Base-by-base conservation (phyloP, 1,140 invertebrate species). In the Drosophila murphyi region DNA sequence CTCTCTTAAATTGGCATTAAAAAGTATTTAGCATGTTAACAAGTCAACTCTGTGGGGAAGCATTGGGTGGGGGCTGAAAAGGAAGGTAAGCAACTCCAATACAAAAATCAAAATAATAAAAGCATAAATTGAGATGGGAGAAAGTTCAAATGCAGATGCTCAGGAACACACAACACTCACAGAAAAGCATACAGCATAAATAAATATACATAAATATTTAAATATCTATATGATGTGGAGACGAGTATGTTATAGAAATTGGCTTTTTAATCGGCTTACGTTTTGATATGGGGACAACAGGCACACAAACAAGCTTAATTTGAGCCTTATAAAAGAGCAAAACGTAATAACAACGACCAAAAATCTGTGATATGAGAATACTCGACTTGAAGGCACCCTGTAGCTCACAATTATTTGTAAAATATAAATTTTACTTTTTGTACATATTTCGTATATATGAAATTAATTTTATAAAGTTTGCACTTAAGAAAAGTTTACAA, bases 21-120 rank as follows among this genome's bases (percentile, higher is more conserved):
- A 83, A 77, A 83, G 80, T 78, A 87, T 83, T 87, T 88, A 89
- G 85, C 65, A 83, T 87, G 83, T 87, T 87, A 83, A 89, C 83
- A 87, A 87, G 83, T 47, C 70, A 80, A 64, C 72, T 61, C n/a
- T 43, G 48, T 10, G 12, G 37, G 12, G 8, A 8, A 10, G 37
- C 20, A 20, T 32, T 32, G 43, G 10, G 29, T 34, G 28, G 47
- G 20, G 8, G 43, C 34, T 28, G 50, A 20, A 20, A 20, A 20
- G 20, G 39, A 10, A 41, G 32, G 55, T 12, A 28, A 12, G 5
- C 59, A 55, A n/a, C 31, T 8, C 1, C 35, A 7, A 6, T 12
- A 12, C 32, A 8, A 64, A 62, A 64, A 63, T 70, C 65, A 48
- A 68, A 82, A 88, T 74, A 88, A 88, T 72, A 87, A 70, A 52